Evolutionary conservation across 2,113 vertebrate species (phyloP), one percentile per base, ranked within the genome.

Genomic region (Rostratula benghalensis): DNA sequence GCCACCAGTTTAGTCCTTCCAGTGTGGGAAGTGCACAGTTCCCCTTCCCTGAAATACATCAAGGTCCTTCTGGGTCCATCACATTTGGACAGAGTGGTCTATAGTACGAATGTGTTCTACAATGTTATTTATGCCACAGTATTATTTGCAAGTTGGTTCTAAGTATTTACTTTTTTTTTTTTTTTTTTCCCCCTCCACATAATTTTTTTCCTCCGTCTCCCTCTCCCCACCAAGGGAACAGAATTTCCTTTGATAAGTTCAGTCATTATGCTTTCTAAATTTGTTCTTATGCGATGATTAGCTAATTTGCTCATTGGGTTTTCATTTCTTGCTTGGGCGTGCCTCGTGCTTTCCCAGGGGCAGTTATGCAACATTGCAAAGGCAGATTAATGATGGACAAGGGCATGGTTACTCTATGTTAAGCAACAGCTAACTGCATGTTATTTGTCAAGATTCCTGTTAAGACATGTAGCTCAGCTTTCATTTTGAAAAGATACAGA

Each of bases 361-460:
- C 25, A 46, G 56, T 97, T 94, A 85, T 20, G 93, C 69, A 96
- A 93, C 1, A 4, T 31, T 92, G 39, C 86, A 85, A 70, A 95
- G 73, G 53, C 93, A 92, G 79, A 91, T 76, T 86, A 86, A 67
- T 93, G 93, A 95, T 89, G 92, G 93, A 94, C 90, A 83, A 92
- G 88, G 91, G 74, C 93, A 95, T 50, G 68, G 60, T 91, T 89
- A 18, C 41, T 73, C 73, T 31, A 13, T 86, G 79, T 93, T 96
- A 94, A 87, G 95, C 94, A 95, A 96, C 61, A 95, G 68, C 75
- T 88, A 91, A 84, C 85, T 90, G 84, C 64, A 79, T 80, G 94
- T 33, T 91, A 94, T 85, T 95, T 95, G 86, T 95, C 94, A 96
- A 85, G 80, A 78, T 83, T 89, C 93, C 43, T 96, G 94, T 92